Evolutionary conservation across 2,888 invertebrate genomes (phyloP), one percentile per base, ranked within the genome.

Genomic region (Scaptomyza flava): DNA sequence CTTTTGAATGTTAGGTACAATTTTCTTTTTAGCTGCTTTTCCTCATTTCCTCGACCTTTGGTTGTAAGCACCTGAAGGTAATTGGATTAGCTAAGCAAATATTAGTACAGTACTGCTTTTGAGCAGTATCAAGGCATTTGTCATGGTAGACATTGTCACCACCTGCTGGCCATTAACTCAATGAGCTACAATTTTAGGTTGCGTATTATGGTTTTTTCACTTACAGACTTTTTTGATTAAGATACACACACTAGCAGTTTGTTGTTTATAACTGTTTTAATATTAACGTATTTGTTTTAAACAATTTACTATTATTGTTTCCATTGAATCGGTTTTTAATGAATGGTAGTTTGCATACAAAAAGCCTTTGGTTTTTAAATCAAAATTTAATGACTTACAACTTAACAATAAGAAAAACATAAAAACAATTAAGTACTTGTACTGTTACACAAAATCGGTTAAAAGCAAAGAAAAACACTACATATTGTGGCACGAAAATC

Each of bases 201-300:
- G 51, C 65, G 61, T 65, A 46, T 68, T 62, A 56, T 59, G 59
- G 60, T 79, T 68, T 53, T 53, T 78, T 72, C 82, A 82, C 71
- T 71, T 86, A 72, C 68, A 83, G 87, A 83, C 74, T 87, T 83
- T 85, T 88, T 89, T 90, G 45, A 89, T 90, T 90, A 86, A 90
- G 89, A 89, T 89, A 90, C 74, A 89, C 89, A 90, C 89, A 69
- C 71, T 88, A 87, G 88, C 88, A 79, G 59, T 41, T 77, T 46
- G 59, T 58, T 65, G 52, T 36, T 64, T 60, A 64, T 62, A 46
- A 27, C 65, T 69, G 33, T 67, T 69, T 27, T 27, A 57, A 70
- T 30, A 51, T 51, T 51, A 27, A 51, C 38, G 20, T 72, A 23
- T 74, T 61, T 61, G n/a, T 64, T 54, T 30, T 70, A 73, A 58